A percentile compares a stretch with the other conserved stretches of the same genome.
Evolutionary conservation across 2,888 invertebrate genomes (phyloP).

Genomic region (Lysandra bellargus): DNA sequence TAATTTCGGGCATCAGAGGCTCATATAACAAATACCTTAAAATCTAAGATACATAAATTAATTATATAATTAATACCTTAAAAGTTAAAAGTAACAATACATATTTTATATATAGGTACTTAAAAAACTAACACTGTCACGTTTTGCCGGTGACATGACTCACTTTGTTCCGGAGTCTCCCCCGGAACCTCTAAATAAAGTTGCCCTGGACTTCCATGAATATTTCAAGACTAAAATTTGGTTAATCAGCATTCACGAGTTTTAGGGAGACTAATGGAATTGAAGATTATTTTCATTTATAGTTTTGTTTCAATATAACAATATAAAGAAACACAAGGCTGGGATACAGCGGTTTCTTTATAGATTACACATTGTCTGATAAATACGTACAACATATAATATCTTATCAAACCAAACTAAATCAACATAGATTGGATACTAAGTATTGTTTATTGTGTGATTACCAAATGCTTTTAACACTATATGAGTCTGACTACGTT

Average conservation of each 20-base stretch:
- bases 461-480: not conserved
- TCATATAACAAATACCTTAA: too few relatives aligned
- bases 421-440: slow-evolving; percentile 18
- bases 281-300: too few relatives aligned
- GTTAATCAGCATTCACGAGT: not conserved
- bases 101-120: too few relatives aligned
- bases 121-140: too few relatives aligned
- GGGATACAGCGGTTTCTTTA: not conserved
- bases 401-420: slow-evolving; percentile 17
- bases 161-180: too few relatives aligned
- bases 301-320: not conserved
- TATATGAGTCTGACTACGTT: not conserved
- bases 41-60: too few relatives aligned
- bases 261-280: not conserved
- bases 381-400: not conserved
- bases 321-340: not conserved
- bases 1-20: too few relatives aligned
- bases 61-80: too few relatives aligned
- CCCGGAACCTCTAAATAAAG: too few relatives aligned
- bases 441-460: not conserved
- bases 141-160: too few relatives aligned
- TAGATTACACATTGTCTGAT: slow-evolving; percentile 3
- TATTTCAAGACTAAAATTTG: not conserved
- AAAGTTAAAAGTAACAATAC: too few relatives aligned
- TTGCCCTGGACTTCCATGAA: too few relatives aligned